Conservation (phyloP, 2,888 invertebrate genomes). For the Lutraria lutraria region DNA sequence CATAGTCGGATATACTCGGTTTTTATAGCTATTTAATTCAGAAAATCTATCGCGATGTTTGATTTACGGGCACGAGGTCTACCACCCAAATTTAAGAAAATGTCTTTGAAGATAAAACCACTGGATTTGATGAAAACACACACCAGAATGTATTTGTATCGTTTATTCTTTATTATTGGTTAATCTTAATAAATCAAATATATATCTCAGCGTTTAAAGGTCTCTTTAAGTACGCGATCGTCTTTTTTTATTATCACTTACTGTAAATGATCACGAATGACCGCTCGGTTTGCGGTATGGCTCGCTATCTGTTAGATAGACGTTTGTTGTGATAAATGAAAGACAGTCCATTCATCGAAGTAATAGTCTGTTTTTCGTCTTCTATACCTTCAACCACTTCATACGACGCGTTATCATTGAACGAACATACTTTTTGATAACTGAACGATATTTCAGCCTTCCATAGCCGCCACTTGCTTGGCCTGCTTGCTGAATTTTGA, state of each 20-base stretch:
- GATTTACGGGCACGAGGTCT: conserved; percentile 42
- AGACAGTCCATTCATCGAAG: no score
- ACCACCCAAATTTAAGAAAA: conserved; percentile 36
- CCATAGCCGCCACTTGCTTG: no score
- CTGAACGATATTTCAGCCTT: no score
- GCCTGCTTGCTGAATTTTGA: no score
- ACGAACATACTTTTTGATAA: no score
- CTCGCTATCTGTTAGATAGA: no score
- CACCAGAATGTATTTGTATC: background rate
- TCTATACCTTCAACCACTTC: no score
- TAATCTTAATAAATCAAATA: conserved; percentile 21
- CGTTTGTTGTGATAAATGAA: no score
- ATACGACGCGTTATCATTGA: no score
- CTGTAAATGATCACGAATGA: background rate
- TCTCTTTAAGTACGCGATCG: background rate
- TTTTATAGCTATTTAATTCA: conserved; percentile 49
- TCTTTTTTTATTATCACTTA: background rate
- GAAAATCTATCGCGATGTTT: conserved; percentile 37
- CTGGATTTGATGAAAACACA: background rate
- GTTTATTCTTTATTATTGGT: conserved; percentile 18
- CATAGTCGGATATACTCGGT: conserved; percentile 21
- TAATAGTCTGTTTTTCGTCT: no score
- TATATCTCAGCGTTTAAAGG: background rate
- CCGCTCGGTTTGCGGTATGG: background rate
- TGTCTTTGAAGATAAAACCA: conserved; percentile 20